These are phyloP conservation scores for Andinoacara biseriatus DNA, from an alignment of 2,113 vertebrate genomes.

Conservation along the genomic window DNA sequence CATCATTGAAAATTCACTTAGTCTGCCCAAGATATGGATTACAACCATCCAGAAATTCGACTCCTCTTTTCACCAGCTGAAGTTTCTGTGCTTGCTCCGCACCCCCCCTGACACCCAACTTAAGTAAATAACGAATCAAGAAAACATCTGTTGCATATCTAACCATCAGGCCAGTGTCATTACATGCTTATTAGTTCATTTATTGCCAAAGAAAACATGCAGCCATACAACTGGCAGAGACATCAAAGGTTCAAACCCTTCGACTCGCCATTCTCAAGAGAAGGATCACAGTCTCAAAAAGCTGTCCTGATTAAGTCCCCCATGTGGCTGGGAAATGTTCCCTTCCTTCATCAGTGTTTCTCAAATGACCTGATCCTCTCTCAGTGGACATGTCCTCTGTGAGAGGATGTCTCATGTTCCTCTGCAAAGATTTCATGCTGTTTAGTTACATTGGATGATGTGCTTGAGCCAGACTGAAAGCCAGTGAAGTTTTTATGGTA, in stretches of 20 bases:
- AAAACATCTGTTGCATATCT: slow-evolving; percentile 48
- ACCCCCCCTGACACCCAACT: not conserved
- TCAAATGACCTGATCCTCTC: slow-evolving; percentile 42
- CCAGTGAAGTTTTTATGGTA: not conserved
- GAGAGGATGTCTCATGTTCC: slow-evolving; percentile 11
- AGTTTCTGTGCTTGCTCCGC: not conserved
- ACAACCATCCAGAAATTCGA: no score
- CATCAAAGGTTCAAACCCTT: slow-evolving; percentile 54
- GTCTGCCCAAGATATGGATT: not conserved
- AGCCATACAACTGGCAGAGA: slow-evolving; percentile 19
- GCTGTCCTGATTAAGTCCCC: slow-evolving; percentile 52
- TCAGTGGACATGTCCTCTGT: slow-evolving; percentile 24
- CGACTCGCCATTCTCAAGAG: slow-evolving; percentile 37
- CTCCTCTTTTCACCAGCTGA: not conserved
- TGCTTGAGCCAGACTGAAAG: not conserved
- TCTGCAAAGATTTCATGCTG: slow-evolving; percentile 25
- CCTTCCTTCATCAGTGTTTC: slow-evolving; percentile 49
- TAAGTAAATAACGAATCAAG: slow-evolving; percentile 27
- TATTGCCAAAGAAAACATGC: slow-evolving; percentile 29
- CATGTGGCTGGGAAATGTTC: slow-evolving; percentile 39
- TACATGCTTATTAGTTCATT: slow-evolving; percentile 45
- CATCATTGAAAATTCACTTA: not conserved
- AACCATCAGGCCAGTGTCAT: slow-evolving; percentile 24
- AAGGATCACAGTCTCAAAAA: slow-evolving; percentile 32
- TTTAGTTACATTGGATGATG: slow-evolving; percentile 29